Conservation (phyloP, 2,888 invertebrate genomes). For the Hyposoter dolosus region DNA sequence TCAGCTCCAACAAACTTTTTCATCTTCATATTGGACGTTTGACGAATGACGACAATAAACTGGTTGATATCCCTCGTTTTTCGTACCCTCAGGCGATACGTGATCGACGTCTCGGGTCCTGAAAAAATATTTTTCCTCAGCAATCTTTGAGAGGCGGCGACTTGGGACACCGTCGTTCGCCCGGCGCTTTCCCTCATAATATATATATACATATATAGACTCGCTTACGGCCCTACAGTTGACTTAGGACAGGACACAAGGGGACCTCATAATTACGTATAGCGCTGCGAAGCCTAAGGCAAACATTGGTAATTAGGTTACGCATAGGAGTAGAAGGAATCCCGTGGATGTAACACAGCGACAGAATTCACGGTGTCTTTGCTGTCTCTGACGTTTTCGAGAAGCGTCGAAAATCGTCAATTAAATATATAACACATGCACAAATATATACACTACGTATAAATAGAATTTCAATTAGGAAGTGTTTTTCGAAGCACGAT, state of each 20-base stretch:
- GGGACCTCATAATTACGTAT: constrained; percentile 75
- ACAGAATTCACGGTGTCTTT: constrained; percentile 44
- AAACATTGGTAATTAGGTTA: constrained; percentile 74
- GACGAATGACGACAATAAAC: constrained; percentile 36
- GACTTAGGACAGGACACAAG: constrained; percentile 74
- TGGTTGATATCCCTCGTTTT: constrained; percentile 21
- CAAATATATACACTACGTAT: not conserved
- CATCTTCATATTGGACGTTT: constrained; percentile 27
- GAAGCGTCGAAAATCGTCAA: constrained; percentile 42
- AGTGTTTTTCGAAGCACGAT: constrained; percentile 8
- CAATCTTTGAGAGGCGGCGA: constrained; percentile 53
- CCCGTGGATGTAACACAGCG: constrained; percentile 42
- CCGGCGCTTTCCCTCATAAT: constrained; percentile 39
- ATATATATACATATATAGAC: constrained; percentile 29
- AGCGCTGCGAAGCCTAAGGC: constrained; percentile 72
- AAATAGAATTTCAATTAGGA: not conserved
- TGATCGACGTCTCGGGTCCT: constrained; percentile 50
- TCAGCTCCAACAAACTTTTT: constrained; percentile 6
- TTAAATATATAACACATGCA: not conserved
- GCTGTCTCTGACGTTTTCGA: constrained; percentile 35
- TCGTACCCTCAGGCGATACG: constrained; percentile 40
- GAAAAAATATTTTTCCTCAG: constrained; percentile 65
- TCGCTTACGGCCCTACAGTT: constrained; percentile 68
- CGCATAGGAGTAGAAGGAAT: constrained; percentile 49
- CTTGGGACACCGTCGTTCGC: constrained; percentile 44